Conservation (phyloP, 2,888 invertebrate genomes). For the Lysandra coridon region DNA sequence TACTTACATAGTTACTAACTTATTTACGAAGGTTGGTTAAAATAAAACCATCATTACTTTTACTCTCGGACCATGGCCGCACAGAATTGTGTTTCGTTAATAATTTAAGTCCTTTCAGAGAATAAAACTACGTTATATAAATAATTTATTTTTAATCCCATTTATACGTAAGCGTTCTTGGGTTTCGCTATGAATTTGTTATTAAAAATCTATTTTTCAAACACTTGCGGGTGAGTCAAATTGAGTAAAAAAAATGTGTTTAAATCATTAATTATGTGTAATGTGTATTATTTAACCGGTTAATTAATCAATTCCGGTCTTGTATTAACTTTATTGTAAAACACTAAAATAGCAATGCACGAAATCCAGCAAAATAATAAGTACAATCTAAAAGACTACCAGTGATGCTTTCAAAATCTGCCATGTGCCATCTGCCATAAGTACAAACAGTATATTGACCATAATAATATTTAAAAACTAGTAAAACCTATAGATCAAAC, state of each 20-base stretch:
- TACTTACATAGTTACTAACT: neutral
- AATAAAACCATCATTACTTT: neutral
- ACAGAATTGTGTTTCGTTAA: neutral
- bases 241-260: neutral
- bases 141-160: slow-evolving; percentile 26
- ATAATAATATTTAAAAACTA: too few relatives aligned
- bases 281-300: too few relatives aligned
- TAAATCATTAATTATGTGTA: too few relatives aligned
- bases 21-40: slow-evolving; percentile 7
- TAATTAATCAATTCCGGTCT: too few relatives aligned
- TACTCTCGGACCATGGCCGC: neutral
- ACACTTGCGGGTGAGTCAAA: neutral
- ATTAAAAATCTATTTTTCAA: neutral
- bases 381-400: too few relatives aligned
- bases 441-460: too few relatives aligned
- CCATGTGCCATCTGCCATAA: too few relatives aligned
- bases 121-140: neutral
- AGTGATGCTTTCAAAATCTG: too few relatives aligned
- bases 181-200: neutral
- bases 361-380: too few relatives aligned
- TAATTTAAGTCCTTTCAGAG: neutral
- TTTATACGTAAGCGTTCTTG: neutral
- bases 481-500: too few relatives aligned
- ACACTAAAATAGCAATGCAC: too few relatives aligned
- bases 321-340: too few relatives aligned